A percentile compares a stretch with the other conserved stretches of the same genome.
Evolutionary conservation across 1,140 invertebrate species (phyloP).

Genomic region (Caenorhabditis tropicalis): DNA sequence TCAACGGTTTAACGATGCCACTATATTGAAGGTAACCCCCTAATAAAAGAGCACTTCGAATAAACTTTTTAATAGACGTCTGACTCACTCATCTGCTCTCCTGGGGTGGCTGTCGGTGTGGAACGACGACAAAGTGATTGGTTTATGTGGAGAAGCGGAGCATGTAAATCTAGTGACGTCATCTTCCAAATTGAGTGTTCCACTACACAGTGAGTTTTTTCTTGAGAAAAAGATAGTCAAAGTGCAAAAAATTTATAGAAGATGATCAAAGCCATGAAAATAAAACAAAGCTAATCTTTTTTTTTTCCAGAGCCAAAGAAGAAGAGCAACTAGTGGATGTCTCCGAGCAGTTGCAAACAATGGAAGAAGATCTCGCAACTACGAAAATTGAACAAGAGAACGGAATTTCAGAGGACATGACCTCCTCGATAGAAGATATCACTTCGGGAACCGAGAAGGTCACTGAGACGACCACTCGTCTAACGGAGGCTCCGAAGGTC

Average conservation of each 20-base stretch:
- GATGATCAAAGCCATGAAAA: too few relatives aligned
- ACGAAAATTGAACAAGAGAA: background rate
- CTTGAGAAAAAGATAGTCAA: background rate
- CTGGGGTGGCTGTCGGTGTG: background rate
- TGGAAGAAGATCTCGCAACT: background rate
- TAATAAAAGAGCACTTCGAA: too few relatives aligned
- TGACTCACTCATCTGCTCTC: conserved; percentile 7
- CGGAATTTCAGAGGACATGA: background rate
- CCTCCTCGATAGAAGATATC: conserved; percentile 28
- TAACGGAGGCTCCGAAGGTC: too few relatives aligned
- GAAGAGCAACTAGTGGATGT: background rate
- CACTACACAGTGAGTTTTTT: background rate
- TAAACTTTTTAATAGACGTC: background rate
- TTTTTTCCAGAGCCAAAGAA: conserved; percentile 8
- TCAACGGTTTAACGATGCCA: background rate
- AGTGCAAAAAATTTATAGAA: too few relatives aligned
- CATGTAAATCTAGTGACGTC: conserved; percentile 24
- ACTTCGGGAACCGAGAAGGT: background rate
- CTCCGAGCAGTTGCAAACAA: background rate
- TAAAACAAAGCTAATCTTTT: too few relatives aligned
- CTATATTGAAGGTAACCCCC: background rate
- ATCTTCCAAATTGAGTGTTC: conserved; percentile 40
- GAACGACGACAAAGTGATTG: conserved; percentile 35
- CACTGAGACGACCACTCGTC: background rate
- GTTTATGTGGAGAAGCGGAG: conserved; percentile 40